Percentiles rank a stretch among this genome's conserved stretches.
Evolutionary conservation across 1,140 invertebrate species (phyloP).

Genomic region (Bombus huntii): DNA sequence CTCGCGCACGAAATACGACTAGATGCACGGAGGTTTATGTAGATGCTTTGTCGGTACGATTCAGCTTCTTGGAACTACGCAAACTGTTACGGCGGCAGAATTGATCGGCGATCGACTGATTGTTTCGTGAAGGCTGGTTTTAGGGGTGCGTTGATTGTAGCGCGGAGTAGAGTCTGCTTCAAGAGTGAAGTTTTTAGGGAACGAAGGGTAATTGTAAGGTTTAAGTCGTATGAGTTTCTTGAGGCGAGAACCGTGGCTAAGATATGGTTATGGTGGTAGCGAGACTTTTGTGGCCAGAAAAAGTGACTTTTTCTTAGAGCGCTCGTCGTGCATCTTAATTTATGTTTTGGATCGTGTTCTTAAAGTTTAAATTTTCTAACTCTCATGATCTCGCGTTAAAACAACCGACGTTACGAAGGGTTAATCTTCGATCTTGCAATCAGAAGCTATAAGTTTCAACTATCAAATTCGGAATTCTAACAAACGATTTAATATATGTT

Average conservation of each 20-base stretch:
- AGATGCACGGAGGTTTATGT: slow-evolving; percentile 19
- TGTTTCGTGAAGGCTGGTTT: background rate
- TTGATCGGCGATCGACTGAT: slow-evolving; percentile 19
- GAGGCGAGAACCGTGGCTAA: background rate
- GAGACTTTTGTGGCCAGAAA: background rate
- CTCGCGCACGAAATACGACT: slow-evolving; percentile 23
- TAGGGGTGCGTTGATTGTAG: background rate
- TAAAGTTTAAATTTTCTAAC: no score
- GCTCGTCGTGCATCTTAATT: background rate
- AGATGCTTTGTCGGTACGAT: slow-evolving; percentile 25
- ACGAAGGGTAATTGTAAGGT: background rate
- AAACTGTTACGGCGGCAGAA: background rate
- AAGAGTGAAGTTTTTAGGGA: background rate
- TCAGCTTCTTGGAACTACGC: background rate
- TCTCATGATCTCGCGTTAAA: no score
- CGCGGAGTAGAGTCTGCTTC: background rate
- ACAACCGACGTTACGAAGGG: no score
- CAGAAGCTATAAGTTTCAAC: no score
- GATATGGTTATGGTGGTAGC: background rate
- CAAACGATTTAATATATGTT: no score
- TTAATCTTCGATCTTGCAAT: no score
- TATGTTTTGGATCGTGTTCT: no score
- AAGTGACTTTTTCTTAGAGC: background rate
- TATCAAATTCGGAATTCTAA: no score
- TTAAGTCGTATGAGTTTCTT: background rate